Base-by-base conservation (phyloP, 92 coral and sea anemone species). In the Scolanthus callimorphus region DNA sequence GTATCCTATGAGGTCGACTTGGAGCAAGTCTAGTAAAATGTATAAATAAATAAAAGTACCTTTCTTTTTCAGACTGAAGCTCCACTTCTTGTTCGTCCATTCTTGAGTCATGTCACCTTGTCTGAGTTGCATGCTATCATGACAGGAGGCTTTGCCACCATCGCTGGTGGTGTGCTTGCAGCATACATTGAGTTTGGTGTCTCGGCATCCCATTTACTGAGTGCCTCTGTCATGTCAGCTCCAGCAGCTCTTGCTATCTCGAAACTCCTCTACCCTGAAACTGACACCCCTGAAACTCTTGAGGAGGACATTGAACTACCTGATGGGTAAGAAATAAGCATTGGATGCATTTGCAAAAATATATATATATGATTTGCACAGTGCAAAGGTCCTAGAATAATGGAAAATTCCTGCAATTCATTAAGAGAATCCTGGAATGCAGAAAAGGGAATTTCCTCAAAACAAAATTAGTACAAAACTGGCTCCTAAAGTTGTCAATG, bases 21-120 rank as follows among this genome's bases (percentile, higher is more conserved):
- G n/a, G n/a, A n/a, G n/a, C n/a, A n/a, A n/a, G n/a, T n/a, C n/a
- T n/a, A n/a, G n/a, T n/a, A n/a, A n/a, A n/a, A n/a, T n/a, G n/a
- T n/a, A n/a, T n/a, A n/a, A n/a, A n/a, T n/a, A n/a, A n/a, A n/a
- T n/a, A n/a, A n/a, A n/a, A n/a, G n/a, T n/a, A n/a, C n/a, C n/a
- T n/a, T n/a, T n/a, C n/a, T n/a, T n/a, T n/a, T n/a, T n/a, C 52
- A 91, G 97, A 83, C 90, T 1, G 97, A 91, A 51, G 97, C 97
- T 1, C 97, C 97, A 2, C 74, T 91, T 1, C 24, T 91, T 78
- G 74, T 91, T 9, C 69, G 96, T 25, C 97, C 95, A 22, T 91
- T 91, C 50, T 59, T 91, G 39, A 69, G 70, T 34, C 80, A 88
- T 49, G 86, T 87, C 31, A 91, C 97, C 50, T 71, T 83, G 83